Conservation (phyloP, 2,888 invertebrate genomes). For the Holacanthella duospinosa region DNA sequence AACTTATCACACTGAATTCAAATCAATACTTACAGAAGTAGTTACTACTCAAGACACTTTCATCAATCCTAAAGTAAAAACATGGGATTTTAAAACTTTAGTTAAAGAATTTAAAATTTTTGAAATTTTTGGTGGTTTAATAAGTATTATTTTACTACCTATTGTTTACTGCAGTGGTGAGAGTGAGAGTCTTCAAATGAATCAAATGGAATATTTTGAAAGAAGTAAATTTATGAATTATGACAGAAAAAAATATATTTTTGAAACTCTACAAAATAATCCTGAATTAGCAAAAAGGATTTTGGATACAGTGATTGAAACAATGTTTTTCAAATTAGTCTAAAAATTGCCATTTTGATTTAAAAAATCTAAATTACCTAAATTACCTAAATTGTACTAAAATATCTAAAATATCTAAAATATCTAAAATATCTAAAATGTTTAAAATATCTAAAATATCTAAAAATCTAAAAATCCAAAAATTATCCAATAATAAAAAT, state of each 20-base stretch:
- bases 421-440: no score
- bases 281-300: constrained; percentile 5
- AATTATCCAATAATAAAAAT: no score
- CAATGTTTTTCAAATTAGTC: no score
- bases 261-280: constrained; percentile 5
- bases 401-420: no score
- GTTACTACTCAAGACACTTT: not conserved
- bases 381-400: no score
- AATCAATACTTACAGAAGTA: constrained; percentile 16
- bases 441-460: no score
- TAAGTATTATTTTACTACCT: constrained; percentile 29
- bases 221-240: constrained; percentile 7
- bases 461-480: no score
- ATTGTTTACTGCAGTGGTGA: not conserved
- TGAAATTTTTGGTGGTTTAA: constrained; percentile 32
- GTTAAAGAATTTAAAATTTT: constrained; percentile 33
- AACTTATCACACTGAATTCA: constrained; percentile 44
- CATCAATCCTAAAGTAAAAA: constrained; percentile 7
- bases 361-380: no score
- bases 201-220: constrained; percentile 6
- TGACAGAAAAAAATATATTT: constrained; percentile 6
- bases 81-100: constrained; percentile 31
- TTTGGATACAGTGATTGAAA: constrained; percentile 13
- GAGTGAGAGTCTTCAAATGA: not conserved
- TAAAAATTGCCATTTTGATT: no score